These are phyloP conservation scores for Phymatocera aterrima DNA, from an alignment of 2,888 invertebrate genomes.

Conservation along the genomic window DNA sequence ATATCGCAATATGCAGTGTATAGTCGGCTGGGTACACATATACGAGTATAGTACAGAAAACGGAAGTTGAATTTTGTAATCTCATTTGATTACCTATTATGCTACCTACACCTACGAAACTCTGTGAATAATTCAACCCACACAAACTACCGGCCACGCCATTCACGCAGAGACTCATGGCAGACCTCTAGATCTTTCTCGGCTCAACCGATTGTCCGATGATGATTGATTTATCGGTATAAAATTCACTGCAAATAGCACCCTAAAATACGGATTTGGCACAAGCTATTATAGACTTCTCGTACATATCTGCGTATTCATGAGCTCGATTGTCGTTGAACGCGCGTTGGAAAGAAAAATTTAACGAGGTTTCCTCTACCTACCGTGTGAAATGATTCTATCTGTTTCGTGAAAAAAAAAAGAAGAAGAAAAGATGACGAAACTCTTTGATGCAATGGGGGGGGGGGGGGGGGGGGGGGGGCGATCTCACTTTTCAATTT, in stretches of 20 bases:
- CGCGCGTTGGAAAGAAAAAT: neutral
- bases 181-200: neutral
- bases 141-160: neutral
- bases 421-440: neutral
- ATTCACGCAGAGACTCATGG: neutral
- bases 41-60: neutral
- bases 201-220: slow-evolving; percentile 10
- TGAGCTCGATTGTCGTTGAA: neutral
- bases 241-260: neutral
- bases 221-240: slow-evolving; percentile 26
- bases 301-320: neutral
- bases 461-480: no score
- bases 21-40: no score
- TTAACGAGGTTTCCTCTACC: neutral
- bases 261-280: neutral
- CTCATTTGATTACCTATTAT: slow-evolving; percentile 26
- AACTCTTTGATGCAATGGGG: neutral
- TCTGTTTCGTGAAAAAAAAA: neutral
- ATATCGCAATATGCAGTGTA: no score
- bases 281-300: neutral
- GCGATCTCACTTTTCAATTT: neutral
- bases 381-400: neutral
- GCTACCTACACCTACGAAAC: neutral
- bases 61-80: slow-evolving; percentile 41
- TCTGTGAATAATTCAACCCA: slow-evolving; percentile 28